Evolutionary conservation across 2,888 invertebrate genomes (phyloP), one percentile per base, ranked within the genome.

Genomic region (Ornithoptera alexandrae): DNA sequence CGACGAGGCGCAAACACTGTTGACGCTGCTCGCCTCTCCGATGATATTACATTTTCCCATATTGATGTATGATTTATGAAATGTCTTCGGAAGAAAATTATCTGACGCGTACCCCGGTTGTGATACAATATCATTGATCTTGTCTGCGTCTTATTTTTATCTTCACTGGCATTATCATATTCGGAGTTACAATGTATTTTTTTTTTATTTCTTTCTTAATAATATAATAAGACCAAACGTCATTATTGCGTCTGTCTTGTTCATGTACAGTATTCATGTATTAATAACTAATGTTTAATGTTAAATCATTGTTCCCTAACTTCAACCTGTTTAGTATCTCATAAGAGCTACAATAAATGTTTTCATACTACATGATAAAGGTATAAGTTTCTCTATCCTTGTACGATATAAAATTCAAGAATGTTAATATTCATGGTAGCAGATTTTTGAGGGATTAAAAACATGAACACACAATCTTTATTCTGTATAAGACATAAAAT

Each of bases 61-160:
- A 84, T 84, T 81, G 80, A 84, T 82, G 79, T 77, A 79, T 82
- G 82, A 85, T 80, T 86, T 84, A 84, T 81, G 81, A 84, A 83
- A 86, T 82, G 84, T 83, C 80, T 81, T 75, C 75, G 74, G 80
- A 82, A 78, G 81, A 86, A 84, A 84, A 87, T 87, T 83, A 87
- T 87, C 79, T 78, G 81, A 75, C 78, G 78, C 78, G 78, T 81
- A 79, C 80, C 75, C 78, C 80, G 82, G 81, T 85, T 84, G 81
- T 82, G 81, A 81, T 84, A 84, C 84, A 84, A 84, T 83, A 78
- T 86, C 84, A 88, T 87, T 85, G 84, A 66, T 75, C 83, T 84
- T 84, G 84, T 85, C 81, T 83, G 79, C 80, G 78, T 80, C 79
- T 75, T 83, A 80, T 83, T 81, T 81, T 79, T 81, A 77, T 84